Conservation (phyloP, 2,888 invertebrate genomes). For the Prostheceraeus crozeri region DNA sequence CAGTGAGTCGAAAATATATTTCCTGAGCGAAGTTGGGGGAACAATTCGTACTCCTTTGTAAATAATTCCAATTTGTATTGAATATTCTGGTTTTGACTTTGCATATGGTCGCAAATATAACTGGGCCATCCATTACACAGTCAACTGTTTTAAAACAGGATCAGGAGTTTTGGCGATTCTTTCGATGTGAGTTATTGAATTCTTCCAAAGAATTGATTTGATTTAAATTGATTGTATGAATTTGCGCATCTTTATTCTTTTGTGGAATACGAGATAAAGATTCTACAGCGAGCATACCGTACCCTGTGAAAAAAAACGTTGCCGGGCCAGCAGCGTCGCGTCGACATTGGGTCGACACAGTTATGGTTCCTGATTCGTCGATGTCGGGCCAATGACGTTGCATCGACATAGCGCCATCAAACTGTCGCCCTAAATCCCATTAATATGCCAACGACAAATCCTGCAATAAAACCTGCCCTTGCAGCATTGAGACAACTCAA, state of each 20-base stretch:
- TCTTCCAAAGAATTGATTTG: conserved; percentile 27
- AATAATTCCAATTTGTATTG: conserved; percentile 12
- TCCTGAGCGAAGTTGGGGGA: conserved; percentile 1
- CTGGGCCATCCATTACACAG: conserved; percentile 9
- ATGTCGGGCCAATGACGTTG: no score
- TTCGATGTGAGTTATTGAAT: conserved; percentile 2
- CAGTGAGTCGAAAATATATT: conserved; percentile 7
- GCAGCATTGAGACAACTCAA: no score
- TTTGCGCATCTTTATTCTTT: conserved; percentile 12
- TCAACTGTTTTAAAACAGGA: conserved; percentile 19
- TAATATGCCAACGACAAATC: no score
- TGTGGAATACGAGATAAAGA: conserved; percentile 20
- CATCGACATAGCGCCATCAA: no score
- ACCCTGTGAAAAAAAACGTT: no score
- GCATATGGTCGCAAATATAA: conserved; percentile 17
- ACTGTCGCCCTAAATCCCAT: no score
- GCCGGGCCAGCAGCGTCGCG: no score
- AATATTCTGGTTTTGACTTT: conserved; percentile 19
- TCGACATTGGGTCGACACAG: no score
- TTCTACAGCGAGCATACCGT: conserved; percentile 1
- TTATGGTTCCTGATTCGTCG: no score
- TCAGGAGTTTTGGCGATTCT: conserved; percentile 7
- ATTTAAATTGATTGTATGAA: conserved; percentile 1
- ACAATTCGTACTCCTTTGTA: conserved; percentile 17
- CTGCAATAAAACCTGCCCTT: no score